Conservation (phyloP, 35 echinoderm and acorn worm genomes). For the Strongylocentrotus purpuratus region DNA sequence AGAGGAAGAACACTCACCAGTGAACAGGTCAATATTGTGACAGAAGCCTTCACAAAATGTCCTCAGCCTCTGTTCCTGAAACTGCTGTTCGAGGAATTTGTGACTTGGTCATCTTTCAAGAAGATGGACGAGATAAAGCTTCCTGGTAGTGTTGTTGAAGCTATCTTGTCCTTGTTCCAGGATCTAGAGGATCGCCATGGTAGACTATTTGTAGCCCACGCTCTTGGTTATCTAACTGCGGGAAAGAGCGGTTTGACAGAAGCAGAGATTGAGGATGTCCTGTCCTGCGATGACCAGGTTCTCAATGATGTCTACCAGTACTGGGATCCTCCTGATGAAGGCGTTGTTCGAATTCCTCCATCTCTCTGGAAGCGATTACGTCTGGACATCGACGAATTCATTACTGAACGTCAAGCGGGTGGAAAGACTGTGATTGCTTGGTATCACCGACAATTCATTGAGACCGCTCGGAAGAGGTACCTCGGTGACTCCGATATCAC, state of each 20-base stretch:
- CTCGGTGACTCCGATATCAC: conserved; percentile 34
- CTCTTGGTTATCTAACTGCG: conserved; percentile 78
- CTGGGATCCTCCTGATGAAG: conserved; percentile 84
- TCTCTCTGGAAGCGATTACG: conserved; percentile 85
- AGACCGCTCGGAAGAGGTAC: conserved; percentile 69
- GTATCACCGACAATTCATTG: conserved; percentile 93
- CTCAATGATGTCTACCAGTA: conserved; percentile 91
- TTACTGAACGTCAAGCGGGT: conserved; percentile 78
- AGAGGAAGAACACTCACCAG: conserved; percentile 59
- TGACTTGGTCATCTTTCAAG: conserved; percentile 78
- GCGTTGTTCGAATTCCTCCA: conserved; percentile 70
- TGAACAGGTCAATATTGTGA: conserved; percentile 58
- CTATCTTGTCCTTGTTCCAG: conserved; percentile 67
- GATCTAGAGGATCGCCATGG: conserved; percentile 79
- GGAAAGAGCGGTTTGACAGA: conserved; percentile 74
- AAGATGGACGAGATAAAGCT: conserved; percentile 19
- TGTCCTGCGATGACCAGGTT: conserved; percentile 85
- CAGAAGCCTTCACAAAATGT: conserved; percentile 63
- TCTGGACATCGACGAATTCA: conserved; percentile 75
- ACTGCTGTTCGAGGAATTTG: conserved; percentile 76
- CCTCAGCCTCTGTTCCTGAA: conserved; percentile 88
- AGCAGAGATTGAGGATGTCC: conserved; percentile 77
- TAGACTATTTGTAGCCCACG: conserved; percentile 66
- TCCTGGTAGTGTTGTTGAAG: conserved; percentile 57
- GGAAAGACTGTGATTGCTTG: conserved; percentile 86